Percentiles rank a stretch among this genome's conserved stretches.
phyloP scores from a whole-genome alignment of 2,113 vertebrate genomes.

The Orthonyx spaldingii region DNA sequence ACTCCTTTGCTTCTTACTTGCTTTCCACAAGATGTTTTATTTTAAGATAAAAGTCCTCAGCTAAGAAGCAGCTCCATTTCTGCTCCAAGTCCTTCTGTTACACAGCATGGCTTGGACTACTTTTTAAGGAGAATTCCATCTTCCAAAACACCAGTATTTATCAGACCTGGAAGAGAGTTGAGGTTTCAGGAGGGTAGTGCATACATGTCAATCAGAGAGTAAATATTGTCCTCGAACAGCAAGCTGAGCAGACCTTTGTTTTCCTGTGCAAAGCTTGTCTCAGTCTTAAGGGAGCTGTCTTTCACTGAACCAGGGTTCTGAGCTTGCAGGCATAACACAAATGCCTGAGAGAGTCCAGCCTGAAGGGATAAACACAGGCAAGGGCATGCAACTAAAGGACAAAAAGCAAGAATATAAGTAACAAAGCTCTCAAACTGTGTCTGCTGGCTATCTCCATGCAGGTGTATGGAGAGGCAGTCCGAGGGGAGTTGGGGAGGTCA shows the following conservation, averaged over 20 bases:
- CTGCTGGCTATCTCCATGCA: neutral
- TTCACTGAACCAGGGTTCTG: neutral
- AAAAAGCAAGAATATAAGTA: neutral
- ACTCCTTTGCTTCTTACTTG: neutral
- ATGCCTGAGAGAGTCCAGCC: conserved; percentile 9
- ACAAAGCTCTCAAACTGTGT: neutral
- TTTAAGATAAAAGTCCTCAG: neutral
- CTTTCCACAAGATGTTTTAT: neutral
- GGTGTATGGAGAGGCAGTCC: neutral
- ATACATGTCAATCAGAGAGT: conserved; percentile 7
- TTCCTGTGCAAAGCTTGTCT: neutral
- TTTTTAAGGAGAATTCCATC: neutral
- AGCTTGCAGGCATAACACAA: conserved; percentile 7
- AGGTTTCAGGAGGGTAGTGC: neutral
- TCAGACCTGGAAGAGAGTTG: neutral
- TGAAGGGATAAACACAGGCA: neutral
- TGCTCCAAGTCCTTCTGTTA: neutral
- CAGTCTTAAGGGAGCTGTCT: conserved; percentile 22
- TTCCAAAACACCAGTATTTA: neutral
- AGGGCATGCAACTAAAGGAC: neutral
- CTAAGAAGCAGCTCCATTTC: neutral
- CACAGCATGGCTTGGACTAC: neutral
- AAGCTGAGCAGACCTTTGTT: conserved; percentile 19
- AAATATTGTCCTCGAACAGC: neutral
- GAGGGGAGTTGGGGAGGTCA: neutral